A percentile compares a stretch with the other conserved stretches of the same genome.
These are phyloP conservation scores for Channallabes apus DNA, from an alignment of 2,797 vertebrate genomes.

Conservation along the genomic window DNA sequence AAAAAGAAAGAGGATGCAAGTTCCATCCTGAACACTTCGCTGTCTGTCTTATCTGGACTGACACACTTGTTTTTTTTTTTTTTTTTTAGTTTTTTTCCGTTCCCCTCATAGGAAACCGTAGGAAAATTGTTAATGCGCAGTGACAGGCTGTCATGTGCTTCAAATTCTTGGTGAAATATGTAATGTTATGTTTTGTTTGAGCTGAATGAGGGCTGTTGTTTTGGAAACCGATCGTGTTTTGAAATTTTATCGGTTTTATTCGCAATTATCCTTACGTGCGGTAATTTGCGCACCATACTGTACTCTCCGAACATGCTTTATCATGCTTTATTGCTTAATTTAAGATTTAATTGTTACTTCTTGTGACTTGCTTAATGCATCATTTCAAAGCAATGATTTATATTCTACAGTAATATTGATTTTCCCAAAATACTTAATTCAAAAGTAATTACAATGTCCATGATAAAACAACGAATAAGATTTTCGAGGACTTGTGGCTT, in stretches of 20 bases:
- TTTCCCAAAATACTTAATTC: too few relatives aligned
- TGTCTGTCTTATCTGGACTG: conserved; percentile 46
- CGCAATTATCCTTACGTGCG: background rate
- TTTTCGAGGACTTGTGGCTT: conserved; percentile 11
- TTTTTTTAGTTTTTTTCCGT: too few relatives aligned
- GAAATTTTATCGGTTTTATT: background rate
- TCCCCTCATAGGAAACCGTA: conserved; percentile 56
- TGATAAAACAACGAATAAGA: background rate
- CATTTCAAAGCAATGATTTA: background rate
- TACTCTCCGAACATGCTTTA: background rate
- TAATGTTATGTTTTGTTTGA: conserved; percentile 34
- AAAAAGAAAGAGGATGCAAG: conserved; percentile 56
- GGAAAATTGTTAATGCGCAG: conserved; percentile 64
- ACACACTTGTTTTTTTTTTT: background rate
- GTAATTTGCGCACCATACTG: background rate
- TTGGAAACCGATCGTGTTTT: conserved; percentile 28
- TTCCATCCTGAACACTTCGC: conserved; percentile 64
- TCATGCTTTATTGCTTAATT: too few relatives aligned
- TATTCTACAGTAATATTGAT: too few relatives aligned
- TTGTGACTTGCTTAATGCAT: background rate
- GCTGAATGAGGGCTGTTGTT: conserved; percentile 17
- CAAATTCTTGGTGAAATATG: conserved; percentile 30
- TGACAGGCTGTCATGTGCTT: conserved; percentile 55
- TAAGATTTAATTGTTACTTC: background rate
- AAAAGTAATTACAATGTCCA: background rate